Conservation (phyloP, 2,888 invertebrate genomes). For the Noctua pronuba region DNA sequence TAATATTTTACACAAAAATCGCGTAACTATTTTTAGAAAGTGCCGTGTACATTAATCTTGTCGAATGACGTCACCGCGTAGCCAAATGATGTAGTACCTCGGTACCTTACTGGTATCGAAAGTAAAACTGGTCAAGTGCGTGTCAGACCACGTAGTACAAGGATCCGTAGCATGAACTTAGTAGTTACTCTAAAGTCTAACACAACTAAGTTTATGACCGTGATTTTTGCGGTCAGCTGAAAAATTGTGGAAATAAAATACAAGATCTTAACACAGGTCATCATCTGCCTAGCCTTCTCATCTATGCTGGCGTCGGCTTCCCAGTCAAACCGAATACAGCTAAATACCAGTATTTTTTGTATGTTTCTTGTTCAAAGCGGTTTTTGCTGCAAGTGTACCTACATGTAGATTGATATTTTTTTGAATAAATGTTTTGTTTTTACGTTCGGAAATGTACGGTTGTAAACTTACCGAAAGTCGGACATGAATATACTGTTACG, state of each 20-base stretch:
- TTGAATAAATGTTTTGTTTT: not conserved
- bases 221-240: not conserved
- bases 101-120: slow-evolving; percentile 55
- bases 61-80: slow-evolving; percentile 56
- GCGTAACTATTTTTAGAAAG: slow-evolving; percentile 34
- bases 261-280: not conserved
- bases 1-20: slow-evolving; percentile 10
- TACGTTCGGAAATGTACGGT: not conserved
- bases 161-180: slow-evolving; percentile 9
- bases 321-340: not conserved
- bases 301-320: not conserved
- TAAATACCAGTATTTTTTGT: not conserved
- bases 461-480: not conserved
- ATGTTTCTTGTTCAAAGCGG: not conserved
- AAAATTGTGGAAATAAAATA: not conserved
- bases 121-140: slow-evolving; percentile 51
- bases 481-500: slow-evolving; percentile 1
- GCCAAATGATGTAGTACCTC: slow-evolving; percentile 43
- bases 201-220: not conserved
- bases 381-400: not conserved
- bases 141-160: not conserved
- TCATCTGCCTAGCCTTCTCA: too few species aligned
- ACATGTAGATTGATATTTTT: not conserved
- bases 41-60: slow-evolving; percentile 34
- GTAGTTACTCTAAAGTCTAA: not conserved